These are phyloP conservation scores for Coelinius sp. DNA, from an alignment of 2,888 invertebrate genomes.

Conservation along the genomic window DNA sequence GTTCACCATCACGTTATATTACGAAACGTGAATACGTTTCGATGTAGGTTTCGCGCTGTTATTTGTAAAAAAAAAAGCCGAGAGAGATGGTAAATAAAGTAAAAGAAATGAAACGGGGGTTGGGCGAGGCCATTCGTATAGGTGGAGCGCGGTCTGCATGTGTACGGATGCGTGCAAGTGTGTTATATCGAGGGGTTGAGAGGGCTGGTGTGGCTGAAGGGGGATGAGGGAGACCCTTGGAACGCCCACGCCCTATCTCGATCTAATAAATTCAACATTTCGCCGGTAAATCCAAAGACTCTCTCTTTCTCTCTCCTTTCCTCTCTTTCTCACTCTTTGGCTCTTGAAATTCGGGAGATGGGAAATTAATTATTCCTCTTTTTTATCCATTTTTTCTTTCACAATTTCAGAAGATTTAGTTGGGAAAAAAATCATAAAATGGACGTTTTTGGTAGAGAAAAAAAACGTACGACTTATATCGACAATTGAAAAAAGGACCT, in stretches of 20 bases:
- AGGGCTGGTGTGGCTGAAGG: slow-evolving; percentile 38
- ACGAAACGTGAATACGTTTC: slow-evolving; percentile 28
- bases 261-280: slow-evolving; percentile 71
- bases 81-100: slow-evolving; percentile 31
- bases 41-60: slow-evolving; percentile 38
- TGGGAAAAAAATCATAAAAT: no score
- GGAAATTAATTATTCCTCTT: slow-evolving; percentile 12
- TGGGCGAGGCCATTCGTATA: slow-evolving; percentile 30
- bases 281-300: slow-evolving; percentile 63
- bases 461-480: no score
- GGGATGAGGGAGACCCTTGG: slow-evolving; percentile 54
- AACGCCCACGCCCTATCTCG: slow-evolving; percentile 70
- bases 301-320: no score
- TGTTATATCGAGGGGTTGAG: slow-evolving; percentile 25
- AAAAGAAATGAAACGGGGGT: slow-evolving; percentile 28
- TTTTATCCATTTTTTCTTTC: neutral
- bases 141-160: slow-evolving; percentile 21
- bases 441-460: no score
- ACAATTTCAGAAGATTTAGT: slow-evolving; percentile 40
- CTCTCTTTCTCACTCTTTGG: slow-evolving; percentile 23
- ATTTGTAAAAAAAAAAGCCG: slow-evolving; percentile 29
- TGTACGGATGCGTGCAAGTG: slow-evolving; percentile 27
- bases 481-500: no score
- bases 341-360: slow-evolving; percentile 22
- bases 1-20: slow-evolving; percentile 27